Evolutionary conservation across 1,140 invertebrate species (phyloP).

Genomic region (Conus betulinus): DNA sequence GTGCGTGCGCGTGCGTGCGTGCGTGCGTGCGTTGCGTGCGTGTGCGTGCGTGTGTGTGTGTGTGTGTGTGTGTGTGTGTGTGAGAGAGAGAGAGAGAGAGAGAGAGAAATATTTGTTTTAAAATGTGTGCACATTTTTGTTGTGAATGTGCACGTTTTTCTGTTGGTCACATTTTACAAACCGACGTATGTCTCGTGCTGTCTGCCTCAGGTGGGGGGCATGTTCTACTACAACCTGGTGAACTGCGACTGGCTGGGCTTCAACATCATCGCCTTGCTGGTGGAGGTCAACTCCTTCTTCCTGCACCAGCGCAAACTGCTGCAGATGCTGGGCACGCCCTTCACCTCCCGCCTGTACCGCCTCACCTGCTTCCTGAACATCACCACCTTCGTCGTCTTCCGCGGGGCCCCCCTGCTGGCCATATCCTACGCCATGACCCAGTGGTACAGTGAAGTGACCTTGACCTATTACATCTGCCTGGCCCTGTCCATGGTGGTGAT

Average conservation of each 20-base stretch:
- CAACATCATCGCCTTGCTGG: slow-evolving; percentile 66
- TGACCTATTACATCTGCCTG: slow-evolving; percentile 53
- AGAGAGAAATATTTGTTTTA: no score
- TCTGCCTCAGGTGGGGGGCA: slow-evolving; percentile 64
- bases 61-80: not conserved
- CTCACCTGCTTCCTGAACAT: slow-evolving; percentile 58
- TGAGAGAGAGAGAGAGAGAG: no score
- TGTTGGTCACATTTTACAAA: no score
- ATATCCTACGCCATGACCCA: slow-evolving; percentile 59
- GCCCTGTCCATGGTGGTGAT: slow-evolving; percentile 62
- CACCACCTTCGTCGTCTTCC: slow-evolving; percentile 63
- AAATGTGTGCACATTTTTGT: no score
- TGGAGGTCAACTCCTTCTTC: slow-evolving; percentile 72
- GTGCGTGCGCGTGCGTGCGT: not conserved
- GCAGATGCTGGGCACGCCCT: slow-evolving; percentile 62
- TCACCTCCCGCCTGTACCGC: slow-evolving; percentile 56
- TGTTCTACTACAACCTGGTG: slow-evolving; percentile 71
- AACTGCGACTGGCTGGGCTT: slow-evolving; percentile 62
- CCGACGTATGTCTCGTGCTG: no score
- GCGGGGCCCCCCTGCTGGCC: slow-evolving; percentile 49
- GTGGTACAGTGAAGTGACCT: slow-evolving; percentile 49
- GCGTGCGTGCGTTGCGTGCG: not conserved
- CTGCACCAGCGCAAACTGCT: slow-evolving; percentile 70
- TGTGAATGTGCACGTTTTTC: no score
- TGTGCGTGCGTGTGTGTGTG: not conserved